These are phyloP conservation scores for Serilophus lunatus DNA, from an alignment of 2,113 vertebrate species.

Conservation along the genomic window DNA sequence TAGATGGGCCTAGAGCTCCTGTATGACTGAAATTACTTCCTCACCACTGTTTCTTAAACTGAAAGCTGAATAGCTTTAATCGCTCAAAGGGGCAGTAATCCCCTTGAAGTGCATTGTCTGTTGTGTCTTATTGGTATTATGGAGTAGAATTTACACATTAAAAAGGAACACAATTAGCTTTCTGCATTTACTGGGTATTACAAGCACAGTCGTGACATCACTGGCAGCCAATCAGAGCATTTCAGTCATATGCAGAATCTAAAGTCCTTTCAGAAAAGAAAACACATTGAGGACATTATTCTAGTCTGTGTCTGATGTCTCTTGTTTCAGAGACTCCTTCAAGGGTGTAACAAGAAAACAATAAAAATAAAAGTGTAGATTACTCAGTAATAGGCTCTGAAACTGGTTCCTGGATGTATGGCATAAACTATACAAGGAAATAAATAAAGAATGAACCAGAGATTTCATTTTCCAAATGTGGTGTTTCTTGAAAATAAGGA, in stretches of 20 bases:
- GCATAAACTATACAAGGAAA: slow-evolving; percentile 7
- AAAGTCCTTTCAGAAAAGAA: slow-evolving; percentile 38
- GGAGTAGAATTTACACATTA: slow-evolving; percentile 53
- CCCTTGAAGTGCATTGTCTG: slow-evolving; percentile 27
- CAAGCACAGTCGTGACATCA: slow-evolving; percentile 36
- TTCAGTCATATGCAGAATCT: not conserved
- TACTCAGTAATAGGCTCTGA: not conserved
- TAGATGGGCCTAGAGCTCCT: slow-evolving; percentile 14
- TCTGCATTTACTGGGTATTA: slow-evolving; percentile 57
- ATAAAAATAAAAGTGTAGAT: not conserved
- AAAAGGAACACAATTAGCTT: slow-evolving; percentile 63
- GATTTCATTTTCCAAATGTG: slow-evolving; percentile 1
- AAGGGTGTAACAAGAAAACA: not conserved
- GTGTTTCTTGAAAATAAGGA: not conserved
- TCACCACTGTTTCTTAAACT: slow-evolving; percentile 47
- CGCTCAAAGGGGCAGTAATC: slow-evolving; percentile 33
- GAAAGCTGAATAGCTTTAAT: slow-evolving; percentile 56
- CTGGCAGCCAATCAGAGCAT: not conserved
- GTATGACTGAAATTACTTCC: slow-evolving; percentile 36
- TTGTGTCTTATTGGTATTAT: slow-evolving; percentile 37
- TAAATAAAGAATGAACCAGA: slow-evolving; percentile 15
- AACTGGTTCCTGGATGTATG: not conserved
- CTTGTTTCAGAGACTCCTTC: slow-evolving; percentile 26
- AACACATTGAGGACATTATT: slow-evolving; percentile 31
- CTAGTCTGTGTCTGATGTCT: slow-evolving; percentile 12